A percentile compares a stretch with the other conserved stretches of the same genome.
phyloP scores from a whole-genome alignment of 2,797 vertebrate genomes.

The Varecia variegata region DNA sequence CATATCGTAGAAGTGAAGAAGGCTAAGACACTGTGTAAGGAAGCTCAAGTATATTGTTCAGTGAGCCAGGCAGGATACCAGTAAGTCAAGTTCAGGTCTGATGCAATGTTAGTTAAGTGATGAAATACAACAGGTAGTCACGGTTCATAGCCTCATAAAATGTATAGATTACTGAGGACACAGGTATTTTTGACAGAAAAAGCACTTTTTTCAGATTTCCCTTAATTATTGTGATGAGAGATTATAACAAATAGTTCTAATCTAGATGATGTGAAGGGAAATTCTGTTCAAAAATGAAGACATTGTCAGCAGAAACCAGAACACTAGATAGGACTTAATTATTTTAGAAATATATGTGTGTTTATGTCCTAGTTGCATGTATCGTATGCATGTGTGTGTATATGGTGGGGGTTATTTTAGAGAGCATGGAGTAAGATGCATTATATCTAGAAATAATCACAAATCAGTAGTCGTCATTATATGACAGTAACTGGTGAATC shows the following conservation, averaged over 20 bases:
- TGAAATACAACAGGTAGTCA: not conserved
- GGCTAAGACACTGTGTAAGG: too few species aligned
- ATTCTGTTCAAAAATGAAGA: not conserved
- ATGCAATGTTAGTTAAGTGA: not conserved
- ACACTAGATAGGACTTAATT: not conserved
- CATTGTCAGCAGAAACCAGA: not conserved
- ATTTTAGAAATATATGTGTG: too few species aligned
- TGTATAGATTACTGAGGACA: not conserved
- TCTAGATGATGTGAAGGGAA: not conserved
- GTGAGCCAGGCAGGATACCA: too few species aligned
- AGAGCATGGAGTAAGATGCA: not conserved
- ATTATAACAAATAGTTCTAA: not conserved
- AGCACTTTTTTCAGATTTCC: too few species aligned
- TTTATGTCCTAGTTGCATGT: not conserved
- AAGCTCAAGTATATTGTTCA: not conserved
- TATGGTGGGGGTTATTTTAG: not conserved
- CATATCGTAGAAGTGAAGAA: not conserved
- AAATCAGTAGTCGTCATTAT: not conserved
- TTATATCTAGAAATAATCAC: not conserved
- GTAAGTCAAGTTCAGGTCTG: not conserved
- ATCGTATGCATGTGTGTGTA: not conserved
- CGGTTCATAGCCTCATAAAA: not conserved
- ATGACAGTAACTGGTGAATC: not conserved
- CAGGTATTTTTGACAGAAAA: not conserved
- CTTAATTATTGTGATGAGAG: not conserved